phyloP scores from a whole-genome alignment of 1,140 invertebrate genomes.

The Lethocerus indicus region DNA sequence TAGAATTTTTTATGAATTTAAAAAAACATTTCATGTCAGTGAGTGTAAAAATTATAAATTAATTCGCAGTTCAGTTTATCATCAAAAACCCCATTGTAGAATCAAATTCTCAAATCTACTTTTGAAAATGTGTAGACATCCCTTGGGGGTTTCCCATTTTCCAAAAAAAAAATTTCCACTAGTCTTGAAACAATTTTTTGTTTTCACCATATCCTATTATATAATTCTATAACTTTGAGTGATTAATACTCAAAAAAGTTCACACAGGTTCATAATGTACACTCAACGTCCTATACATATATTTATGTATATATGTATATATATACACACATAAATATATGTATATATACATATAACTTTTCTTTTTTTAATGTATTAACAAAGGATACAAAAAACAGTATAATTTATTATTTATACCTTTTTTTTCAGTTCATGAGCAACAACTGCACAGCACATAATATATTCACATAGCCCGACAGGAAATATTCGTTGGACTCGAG shows the following conservation, averaged over 20 bases:
- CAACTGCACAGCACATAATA: slow-evolving; percentile 13
- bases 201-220: slow-evolving; percentile 4
- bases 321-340: too few relatives aligned
- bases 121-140: too few relatives aligned
- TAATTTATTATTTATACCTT: slow-evolving; percentile 10
- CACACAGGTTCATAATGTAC: slow-evolving; percentile 9
- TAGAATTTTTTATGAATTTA: slow-evolving; percentile 4
- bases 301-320: too few relatives aligned
- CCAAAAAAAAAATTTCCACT: too few relatives aligned
- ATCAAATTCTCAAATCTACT: too few relatives aligned
- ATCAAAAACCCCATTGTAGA: too few relatives aligned
- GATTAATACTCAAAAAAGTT: slow-evolving; percentile 11
- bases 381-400: slow-evolving; percentile 15
- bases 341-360: too few relatives aligned
- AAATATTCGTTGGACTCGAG: slow-evolving; percentile 11
- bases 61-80: neutral
- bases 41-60: slow-evolving; percentile 1
- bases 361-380: slow-evolving; percentile 11
- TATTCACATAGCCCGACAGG: slow-evolving; percentile 12
- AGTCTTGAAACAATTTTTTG: too few relatives aligned
- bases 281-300: too few relatives aligned
- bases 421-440: too few relatives aligned
- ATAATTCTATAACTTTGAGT: slow-evolving; percentile 6
- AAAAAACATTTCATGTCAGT: slow-evolving; percentile 10
- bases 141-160: too few relatives aligned